A percentile compares a stretch with the other conserved stretches of the same genome.
phyloP scores from a whole-genome alignment of 2,797 vertebrate genomes.

The Melanotaenia boesemani region DNA sequence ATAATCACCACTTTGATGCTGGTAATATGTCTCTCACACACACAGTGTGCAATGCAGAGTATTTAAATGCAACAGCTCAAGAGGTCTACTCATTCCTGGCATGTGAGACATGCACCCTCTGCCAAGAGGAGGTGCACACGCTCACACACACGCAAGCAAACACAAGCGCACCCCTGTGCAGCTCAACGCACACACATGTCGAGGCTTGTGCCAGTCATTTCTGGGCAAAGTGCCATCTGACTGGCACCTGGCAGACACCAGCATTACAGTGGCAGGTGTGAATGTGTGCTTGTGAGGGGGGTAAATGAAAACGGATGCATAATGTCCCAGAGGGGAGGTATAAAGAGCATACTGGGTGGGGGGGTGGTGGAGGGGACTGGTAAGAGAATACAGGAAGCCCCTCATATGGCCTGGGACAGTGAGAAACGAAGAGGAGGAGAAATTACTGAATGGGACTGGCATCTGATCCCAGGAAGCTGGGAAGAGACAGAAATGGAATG shows the following conservation, averaged over 20 bases:
- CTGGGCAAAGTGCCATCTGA: slow-evolving; percentile 59
- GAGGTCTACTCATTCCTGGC: slow-evolving; percentile 64
- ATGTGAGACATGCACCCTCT: slow-evolving; percentile 46
- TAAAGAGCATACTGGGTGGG: background rate
- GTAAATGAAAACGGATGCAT: slow-evolving; percentile 30
- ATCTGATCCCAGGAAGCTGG: slow-evolving; percentile 29
- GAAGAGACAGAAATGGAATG: slow-evolving; percentile 13
- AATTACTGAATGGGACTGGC: slow-evolving; percentile 22
- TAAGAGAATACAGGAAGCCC: slow-evolving; percentile 31
- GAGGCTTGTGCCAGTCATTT: slow-evolving; percentile 58
- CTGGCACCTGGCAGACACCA: slow-evolving; percentile 58
- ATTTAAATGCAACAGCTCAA: slow-evolving; percentile 54
- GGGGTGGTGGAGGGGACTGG: too few species aligned
- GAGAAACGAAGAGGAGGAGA: slow-evolving; percentile 9
- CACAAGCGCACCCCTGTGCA: slow-evolving; percentile 32
- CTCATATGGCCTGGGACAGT: slow-evolving; percentile 56
- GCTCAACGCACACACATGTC: slow-evolving; percentile 36
- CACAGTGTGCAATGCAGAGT: slow-evolving; percentile 42
- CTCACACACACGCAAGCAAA: slow-evolving; percentile 35
- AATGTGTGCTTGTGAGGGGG: slow-evolving; percentile 10
- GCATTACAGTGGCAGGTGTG: slow-evolving; percentile 48
- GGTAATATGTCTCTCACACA: slow-evolving; percentile 30
- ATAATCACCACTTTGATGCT: slow-evolving; percentile 36
- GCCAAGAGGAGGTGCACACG: slow-evolving; percentile 41
- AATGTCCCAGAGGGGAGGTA: slow-evolving; percentile 27